Percentiles rank a stretch among this genome's conserved stretches.
Evolutionary conservation across 2,797 vertebrate genomes (phyloP).

Genomic region (Artibeus jamaicensis): DNA sequence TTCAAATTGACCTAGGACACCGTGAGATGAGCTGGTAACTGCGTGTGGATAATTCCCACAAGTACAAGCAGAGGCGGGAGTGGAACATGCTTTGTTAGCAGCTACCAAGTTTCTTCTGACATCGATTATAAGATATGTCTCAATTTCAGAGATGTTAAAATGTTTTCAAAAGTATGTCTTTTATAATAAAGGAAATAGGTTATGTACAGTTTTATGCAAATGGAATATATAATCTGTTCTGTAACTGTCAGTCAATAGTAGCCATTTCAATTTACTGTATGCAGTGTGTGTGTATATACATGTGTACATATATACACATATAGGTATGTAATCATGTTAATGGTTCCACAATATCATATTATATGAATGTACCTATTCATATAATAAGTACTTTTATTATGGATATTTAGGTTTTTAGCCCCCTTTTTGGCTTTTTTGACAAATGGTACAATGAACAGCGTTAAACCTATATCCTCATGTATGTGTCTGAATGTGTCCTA

Average conservation of each 20-base stretch:
- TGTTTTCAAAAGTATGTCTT: neutral
- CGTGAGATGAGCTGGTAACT: neutral
- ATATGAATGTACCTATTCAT: neutral
- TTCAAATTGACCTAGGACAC: neutral
- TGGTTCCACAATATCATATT: neutral
- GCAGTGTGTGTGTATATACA: neutral
- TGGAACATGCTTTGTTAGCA: neutral
- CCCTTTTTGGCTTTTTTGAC: neutral
- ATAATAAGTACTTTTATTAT: neutral
- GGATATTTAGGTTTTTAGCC: neutral
- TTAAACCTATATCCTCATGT: neutral
- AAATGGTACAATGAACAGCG: neutral
- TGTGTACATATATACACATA: no score
- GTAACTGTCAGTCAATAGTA: neutral
- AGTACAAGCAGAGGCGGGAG: neutral
- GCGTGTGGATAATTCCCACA: neutral
- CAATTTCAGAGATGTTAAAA: neutral
- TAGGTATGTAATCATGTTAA: neutral
- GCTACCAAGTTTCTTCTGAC: neutral
- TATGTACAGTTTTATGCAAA: neutral
- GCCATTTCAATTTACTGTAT: neutral
- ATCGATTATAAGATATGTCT: neutral
- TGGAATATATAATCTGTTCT: neutral
- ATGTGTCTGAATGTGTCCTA: neutral
- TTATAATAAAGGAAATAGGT: neutral